Base-by-base conservation (phyloP, 2,888 invertebrate genomes). In the Antitype chi region DNA sequence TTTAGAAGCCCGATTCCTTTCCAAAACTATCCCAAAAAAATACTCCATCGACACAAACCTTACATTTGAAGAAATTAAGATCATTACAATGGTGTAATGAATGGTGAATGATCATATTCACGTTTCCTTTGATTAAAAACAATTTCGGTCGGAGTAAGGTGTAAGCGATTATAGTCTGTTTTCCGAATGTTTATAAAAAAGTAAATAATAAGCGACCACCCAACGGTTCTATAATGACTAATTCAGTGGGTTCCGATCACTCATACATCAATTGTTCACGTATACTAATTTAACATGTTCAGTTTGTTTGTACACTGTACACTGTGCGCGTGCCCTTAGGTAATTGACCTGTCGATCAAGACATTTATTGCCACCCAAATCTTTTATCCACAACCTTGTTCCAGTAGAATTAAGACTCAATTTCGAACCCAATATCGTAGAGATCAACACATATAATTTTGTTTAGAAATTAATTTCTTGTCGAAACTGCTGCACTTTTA, bases 291-390 rank as follows among this genome's bases (percentile, higher is more conserved):
- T 85, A 79, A 81, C 74, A 78, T 81, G 80, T 85, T 82, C 70
- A 59, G 57, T 87, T 80, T 86, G 85, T 82, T 84, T 87, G 78
- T 86, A 81, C 67, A 88, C 71, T 85, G 81, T 71, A 79, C 82
- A 81, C 92, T 85, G 81, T 71, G 80, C 82, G 81, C 92, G 92
- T 91, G 92, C 91, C 90, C 88, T 88, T 88, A 89, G 86, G 89
- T 90, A 91, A 90, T 89, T 88, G 89, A 88, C 89, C 89, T 84
- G 85, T 79, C 74, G 85, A 75, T 82, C 76, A 83, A 87, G 78
- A 82, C 80, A 85, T 73, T 68, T 78, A 70, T 66, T 62, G 68
- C 64, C n/a, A 63, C 62, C 7, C 20, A 28, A 74, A 74, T 17
- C 0, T 52, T 71, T 15, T 20, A 82, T 43, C 74, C 47, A 78